phyloP scores from a whole-genome alignment of 2,888 invertebrate species.

The Camponotus fellah region DNA sequence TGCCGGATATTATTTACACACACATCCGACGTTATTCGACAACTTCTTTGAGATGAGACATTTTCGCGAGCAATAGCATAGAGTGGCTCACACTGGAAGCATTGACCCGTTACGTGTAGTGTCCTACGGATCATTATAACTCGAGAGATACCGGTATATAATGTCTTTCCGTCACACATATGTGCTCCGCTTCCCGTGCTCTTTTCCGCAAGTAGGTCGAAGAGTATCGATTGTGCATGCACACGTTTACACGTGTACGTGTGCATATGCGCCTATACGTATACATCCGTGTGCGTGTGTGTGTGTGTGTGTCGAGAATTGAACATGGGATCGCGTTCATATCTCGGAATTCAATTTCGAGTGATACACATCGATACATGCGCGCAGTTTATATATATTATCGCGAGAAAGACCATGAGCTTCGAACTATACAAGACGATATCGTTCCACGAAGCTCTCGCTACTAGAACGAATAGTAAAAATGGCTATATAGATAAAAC shows the following conservation, averaged over 20 bases:
- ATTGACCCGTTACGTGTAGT: slow-evolving; percentile 48
- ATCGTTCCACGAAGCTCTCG: not conserved
- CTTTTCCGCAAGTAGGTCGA: slow-evolving; percentile 54
- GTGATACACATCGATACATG: slow-evolving; percentile 53
- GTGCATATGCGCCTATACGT: not conserved
- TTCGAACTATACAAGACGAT: slow-evolving; percentile 31
- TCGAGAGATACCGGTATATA: slow-evolving; percentile 54
- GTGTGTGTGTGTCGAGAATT: slow-evolving; percentile 50
- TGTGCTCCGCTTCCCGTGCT: slow-evolving; percentile 47
- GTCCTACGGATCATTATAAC: slow-evolving; percentile 56
- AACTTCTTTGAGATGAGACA: slow-evolving; percentile 25
- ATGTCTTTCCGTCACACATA: slow-evolving; percentile 44
- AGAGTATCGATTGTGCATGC: slow-evolving; percentile 51
- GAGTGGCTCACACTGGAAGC: slow-evolving; percentile 48
- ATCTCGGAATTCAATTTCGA: slow-evolving; percentile 59
- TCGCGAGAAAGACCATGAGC: slow-evolving; percentile 1
- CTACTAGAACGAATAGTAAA: slow-evolving; percentile 10
- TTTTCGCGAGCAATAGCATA: slow-evolving; percentile 41
- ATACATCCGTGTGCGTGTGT: not conserved
- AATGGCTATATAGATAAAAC: slow-evolving; percentile 1
- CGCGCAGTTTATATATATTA: slow-evolving; percentile 41
- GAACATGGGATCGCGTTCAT: slow-evolving; percentile 54
- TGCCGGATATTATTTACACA: slow-evolving; percentile 14
- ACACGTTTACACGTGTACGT: not conserved
- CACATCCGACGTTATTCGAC: not conserved